Conservation (phyloP, 2,797 vertebrate genomes). For the Betta splendens region DNA sequence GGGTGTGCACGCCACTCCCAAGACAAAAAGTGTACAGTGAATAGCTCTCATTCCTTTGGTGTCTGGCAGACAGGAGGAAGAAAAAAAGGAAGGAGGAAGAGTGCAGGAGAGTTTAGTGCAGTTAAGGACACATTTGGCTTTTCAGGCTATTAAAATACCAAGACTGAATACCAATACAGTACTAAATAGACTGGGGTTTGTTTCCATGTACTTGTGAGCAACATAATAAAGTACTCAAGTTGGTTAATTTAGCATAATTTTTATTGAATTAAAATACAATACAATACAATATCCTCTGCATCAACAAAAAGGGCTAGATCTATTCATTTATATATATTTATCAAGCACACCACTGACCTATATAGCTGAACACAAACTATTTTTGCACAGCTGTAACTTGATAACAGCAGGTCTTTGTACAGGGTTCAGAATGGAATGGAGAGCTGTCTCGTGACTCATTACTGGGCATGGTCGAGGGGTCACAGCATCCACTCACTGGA, state of each 20-base stretch:
- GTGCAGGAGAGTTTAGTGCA: background rate
- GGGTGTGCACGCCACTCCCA: background rate
- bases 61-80: background rate
- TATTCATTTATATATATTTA: conserved; percentile 11
- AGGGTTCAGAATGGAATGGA: conserved; percentile 43
- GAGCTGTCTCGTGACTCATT: conserved; percentile 38
- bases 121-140: background rate
- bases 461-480: conserved; percentile 27
- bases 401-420: conserved; percentile 52
- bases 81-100: background rate
- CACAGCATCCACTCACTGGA: conserved; percentile 49
- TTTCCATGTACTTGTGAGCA: background rate
- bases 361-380: conserved; percentile 63
- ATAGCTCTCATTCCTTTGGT: background rate
- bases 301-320: conserved; percentile 21
- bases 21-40: conserved; percentile 1
- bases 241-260: conserved; percentile 17
- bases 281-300: conserved; percentile 36
- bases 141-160: background rate
- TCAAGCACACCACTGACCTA: conserved; percentile 57
- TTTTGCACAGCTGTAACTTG: conserved; percentile 64
- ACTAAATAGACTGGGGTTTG: background rate
- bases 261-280: conserved; percentile 62
- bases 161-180: background rate
- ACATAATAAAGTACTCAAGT: background rate